Evolutionary conservation across 2,113 vertebrate genomes (phyloP).

Genomic region (Beaufortia kweichowensis): DNA sequence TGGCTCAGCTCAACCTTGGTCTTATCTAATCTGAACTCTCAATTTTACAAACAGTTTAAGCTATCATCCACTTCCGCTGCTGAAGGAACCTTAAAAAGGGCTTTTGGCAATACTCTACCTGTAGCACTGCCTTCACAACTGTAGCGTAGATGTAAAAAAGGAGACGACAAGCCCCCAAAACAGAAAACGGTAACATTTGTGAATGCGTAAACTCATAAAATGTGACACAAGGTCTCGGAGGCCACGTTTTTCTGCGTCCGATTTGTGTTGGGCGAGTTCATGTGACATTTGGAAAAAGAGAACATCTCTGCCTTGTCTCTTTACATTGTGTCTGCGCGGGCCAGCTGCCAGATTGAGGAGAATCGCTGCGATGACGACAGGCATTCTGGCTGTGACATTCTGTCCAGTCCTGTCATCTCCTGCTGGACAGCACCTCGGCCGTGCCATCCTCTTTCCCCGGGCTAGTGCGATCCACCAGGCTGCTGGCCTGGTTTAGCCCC

Average conservation of each 20-base stretch:
- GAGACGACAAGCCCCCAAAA: conserved; percentile 63
- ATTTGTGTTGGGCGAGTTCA: conserved; percentile 66
- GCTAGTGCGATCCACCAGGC: conserved; percentile 52
- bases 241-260: conserved; percentile 73
- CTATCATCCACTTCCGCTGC: conserved; percentile 15
- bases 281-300: conserved; percentile 80
- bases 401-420: conserved; percentile 79
- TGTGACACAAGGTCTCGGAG: conserved; percentile 72
- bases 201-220: conserved; percentile 70
- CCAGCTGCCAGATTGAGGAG: conserved; percentile 72
- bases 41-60: conserved; percentile 49
- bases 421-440: conserved; percentile 65
- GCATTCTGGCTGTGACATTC: conserved; percentile 75
- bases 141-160: conserved; percentile 59
- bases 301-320: conserved; percentile 79
- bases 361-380: conserved; percentile 69
- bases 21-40: conserved; percentile 46
- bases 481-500: conserved; percentile 37
- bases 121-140: conserved; percentile 50
- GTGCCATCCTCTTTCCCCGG: conserved; percentile 65
- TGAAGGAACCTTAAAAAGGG: conserved; percentile 59
- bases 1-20: background rate
- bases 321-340: conserved; percentile 73
- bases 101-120: conserved; percentile 63
- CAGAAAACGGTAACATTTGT: conserved; percentile 66